These are phyloP conservation scores for Amphiprion clarkii DNA, from an alignment of 2,797 vertebrate species.

Conservation along the genomic window DNA sequence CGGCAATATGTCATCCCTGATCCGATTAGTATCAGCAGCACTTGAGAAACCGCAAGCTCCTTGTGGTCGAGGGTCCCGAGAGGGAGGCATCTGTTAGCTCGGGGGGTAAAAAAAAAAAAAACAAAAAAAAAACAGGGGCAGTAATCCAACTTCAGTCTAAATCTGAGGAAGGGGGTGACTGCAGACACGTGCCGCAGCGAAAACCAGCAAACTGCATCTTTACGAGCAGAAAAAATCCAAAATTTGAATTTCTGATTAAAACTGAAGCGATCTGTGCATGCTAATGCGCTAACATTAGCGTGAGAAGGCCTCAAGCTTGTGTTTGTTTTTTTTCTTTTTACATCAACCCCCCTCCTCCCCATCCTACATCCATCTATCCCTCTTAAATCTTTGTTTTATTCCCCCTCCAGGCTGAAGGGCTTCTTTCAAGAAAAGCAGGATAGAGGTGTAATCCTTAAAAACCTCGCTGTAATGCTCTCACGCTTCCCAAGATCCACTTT, in stretches of 20 bases:
- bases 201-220: slow-evolving; percentile 8
- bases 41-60: slow-evolving; percentile 84
- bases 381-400: slow-evolving; percentile 78
- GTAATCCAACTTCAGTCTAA: slow-evolving; percentile 49
- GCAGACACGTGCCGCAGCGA: slow-evolving; percentile 20
- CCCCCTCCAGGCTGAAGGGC: slow-evolving; percentile 64
- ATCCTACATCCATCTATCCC: background rate
- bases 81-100: slow-evolving; percentile 75
- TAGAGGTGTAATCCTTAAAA: slow-evolving; percentile 85
- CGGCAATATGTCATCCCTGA: slow-evolving; percentile 90
- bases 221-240: background rate
- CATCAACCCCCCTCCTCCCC: slow-evolving; percentile 40
- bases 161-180: background rate
- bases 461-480: slow-evolving; percentile 82
- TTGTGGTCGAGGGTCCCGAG: slow-evolving; percentile 66
- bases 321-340: slow-evolving; percentile 12
- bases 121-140: slow-evolving; percentile 23
- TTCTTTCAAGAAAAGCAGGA: slow-evolving; percentile 85
- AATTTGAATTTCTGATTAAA: background rate
- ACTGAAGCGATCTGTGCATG: slow-evolving; percentile 5
- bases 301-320: slow-evolving; percentile 42
- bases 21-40: slow-evolving; percentile 93
- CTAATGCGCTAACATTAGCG: background rate
- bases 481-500: slow-evolving; percentile 81
- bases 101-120: background rate